A percentile compares a stretch with the other conserved stretches of the same genome.
Conservation (phyloP, 2,797 vertebrate species). For the Lacerta bilineata region DNA sequence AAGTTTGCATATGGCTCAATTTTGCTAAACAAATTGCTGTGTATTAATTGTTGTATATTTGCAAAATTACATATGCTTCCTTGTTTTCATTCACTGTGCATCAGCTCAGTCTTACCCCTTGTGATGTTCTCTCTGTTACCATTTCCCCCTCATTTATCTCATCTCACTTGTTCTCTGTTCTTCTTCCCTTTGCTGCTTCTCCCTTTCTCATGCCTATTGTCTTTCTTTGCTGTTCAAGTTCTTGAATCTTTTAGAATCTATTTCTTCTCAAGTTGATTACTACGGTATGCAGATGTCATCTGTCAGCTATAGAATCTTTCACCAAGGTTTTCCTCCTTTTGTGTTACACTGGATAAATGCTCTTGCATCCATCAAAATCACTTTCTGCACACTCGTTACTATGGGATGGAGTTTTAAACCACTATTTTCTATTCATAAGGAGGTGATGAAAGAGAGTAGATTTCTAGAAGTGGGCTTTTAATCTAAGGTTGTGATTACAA, state of each 20-base stretch:
- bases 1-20: slow-evolving; percentile 16
- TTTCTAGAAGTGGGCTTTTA: not conserved
- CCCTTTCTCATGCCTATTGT: not conserved
- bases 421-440: not conserved
- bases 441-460: not conserved
- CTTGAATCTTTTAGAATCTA: not conserved
- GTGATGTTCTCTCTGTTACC: not conserved
- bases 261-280: slow-evolving; percentile 33
- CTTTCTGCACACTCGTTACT: not conserved
- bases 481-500: not conserved
- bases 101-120: not conserved
- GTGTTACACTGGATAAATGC: not conserved
- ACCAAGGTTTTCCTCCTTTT: not conserved
- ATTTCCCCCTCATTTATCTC: not conserved
- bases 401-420: not conserved
- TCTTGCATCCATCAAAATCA: slow-evolving; percentile 3
- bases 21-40: slow-evolving; percentile 24
- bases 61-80: not conserved
- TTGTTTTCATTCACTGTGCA: not conserved
- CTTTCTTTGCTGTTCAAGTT: slow-evolving; percentile 20
- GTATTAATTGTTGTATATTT: not conserved
- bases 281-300: not conserved
- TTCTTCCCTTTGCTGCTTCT: slow-evolving; percentile 15
- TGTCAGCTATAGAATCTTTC: slow-evolving; percentile 22
- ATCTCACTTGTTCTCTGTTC: slow-evolving; percentile 18